Evolutionary conservation across 2,888 invertebrate species (phyloP).

Genomic region (Celastrina argiolus): DNA sequence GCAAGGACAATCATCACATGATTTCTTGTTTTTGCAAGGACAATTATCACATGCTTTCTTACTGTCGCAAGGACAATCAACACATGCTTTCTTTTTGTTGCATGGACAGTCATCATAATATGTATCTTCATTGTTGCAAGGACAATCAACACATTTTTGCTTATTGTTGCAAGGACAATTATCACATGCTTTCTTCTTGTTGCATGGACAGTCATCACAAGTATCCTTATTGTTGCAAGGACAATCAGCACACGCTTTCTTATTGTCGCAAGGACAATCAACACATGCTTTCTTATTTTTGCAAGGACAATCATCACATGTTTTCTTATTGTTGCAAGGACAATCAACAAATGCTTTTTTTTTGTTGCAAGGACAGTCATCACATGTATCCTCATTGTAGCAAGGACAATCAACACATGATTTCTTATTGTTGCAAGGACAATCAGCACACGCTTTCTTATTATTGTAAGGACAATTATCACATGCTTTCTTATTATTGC

Average conservation of each 20-base stretch:
- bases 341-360: conserved; percentile 34
- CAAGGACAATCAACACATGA: no score
- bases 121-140: no score
- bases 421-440: no score
- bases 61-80: conserved; percentile 26
- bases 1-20: conserved; percentile 30
- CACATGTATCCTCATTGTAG: no score
- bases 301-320: conserved; percentile 32
- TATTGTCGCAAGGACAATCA: conserved; percentile 26
- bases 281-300: conserved; percentile 30
- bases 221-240: no score
- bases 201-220: conserved; percentile 32
- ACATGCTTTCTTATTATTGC: no score
- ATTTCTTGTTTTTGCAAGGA: not conserved
- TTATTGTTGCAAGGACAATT: conserved; percentile 26
- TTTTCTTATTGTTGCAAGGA: not conserved
- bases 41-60: conserved; percentile 34
- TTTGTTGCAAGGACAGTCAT: conserved; percentile 26
- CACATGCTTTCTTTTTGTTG: no score
- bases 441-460: no score
- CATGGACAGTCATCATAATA: no score
- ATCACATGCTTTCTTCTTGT: conserved; percentile 30
- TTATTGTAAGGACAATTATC: no score
- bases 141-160: no score
- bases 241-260: no score